Conservation (phyloP, 2,113 vertebrate species). For the Leiothrix lutea region DNA sequence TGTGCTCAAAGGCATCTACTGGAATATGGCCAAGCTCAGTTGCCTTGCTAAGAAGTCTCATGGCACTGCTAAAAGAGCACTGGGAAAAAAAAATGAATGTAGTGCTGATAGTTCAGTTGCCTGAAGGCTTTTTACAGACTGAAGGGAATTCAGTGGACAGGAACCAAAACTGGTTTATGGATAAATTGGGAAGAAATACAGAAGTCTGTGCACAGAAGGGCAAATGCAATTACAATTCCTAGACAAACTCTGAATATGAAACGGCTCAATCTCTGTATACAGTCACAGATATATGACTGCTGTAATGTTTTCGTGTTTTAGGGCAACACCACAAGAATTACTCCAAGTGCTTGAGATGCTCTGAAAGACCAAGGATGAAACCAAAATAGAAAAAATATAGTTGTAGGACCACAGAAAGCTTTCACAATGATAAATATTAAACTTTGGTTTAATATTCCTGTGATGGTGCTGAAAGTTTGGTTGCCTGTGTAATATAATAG, state of each 20-base stretch:
- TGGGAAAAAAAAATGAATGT: background rate
- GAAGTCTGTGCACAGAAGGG: background rate
- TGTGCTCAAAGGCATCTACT: slow-evolving; percentile 6
- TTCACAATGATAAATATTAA: background rate
- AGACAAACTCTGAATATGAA: background rate
- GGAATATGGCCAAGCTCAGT: slow-evolving; percentile 28
- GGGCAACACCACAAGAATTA: background rate
- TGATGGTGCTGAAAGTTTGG: background rate
- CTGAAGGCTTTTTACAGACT: slow-evolving; percentile 5
- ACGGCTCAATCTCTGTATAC: background rate
- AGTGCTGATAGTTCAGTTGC: background rate
- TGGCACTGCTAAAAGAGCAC: background rate
- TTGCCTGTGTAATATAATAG: background rate
- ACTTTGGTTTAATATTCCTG: background rate
- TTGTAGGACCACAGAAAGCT: background rate
- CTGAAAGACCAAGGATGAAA: background rate
- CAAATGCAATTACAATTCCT: background rate
- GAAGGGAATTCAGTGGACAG: background rate
- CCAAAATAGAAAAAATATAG: background rate
- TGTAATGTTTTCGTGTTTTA: background rate
- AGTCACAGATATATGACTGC: background rate
- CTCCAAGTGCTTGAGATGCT: background rate
- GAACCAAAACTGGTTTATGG: background rate
- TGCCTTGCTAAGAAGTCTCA: background rate
- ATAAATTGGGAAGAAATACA: background rate